Base-by-base conservation (phyloP, 2,113 vertebrate genomes). In the Chamaetylas fuelleborni region DNA sequence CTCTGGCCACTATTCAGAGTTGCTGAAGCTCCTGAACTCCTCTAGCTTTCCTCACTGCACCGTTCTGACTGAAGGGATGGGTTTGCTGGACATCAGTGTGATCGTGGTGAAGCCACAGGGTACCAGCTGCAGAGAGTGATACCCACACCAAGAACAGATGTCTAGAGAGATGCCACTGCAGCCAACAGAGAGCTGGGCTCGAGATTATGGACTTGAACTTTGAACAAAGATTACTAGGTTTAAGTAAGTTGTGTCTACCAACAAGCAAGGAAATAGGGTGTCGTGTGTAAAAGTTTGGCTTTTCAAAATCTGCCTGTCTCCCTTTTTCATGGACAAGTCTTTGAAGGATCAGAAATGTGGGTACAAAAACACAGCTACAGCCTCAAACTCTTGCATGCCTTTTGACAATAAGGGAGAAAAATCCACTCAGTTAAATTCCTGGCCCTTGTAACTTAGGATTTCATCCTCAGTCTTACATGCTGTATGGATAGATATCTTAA, bases 31-130 rank as follows among this genome's bases (percentile, higher is more conserved):
- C 50, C 25, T 58, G 58, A 33, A 12, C 38, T 13, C 15, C 9
- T 11, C 17, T 38, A 42, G 17, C 31, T 16, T 33, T 67, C 8
- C 26, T 25, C 3, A 12, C 11, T 19, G 43, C 3, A 2, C 2
- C 6, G 19, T 22, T 40, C 83, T n/a, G 48, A 22, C 14, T 4
- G 5, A 14, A 2, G 4, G 43, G 54, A 45, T 0, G 4, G 29
- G 14, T n/a, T 23, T 57, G 62, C 12, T 51, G 29, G 74, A 14
- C 5, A 10, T 5, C 50, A 12, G 9, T 1, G 12, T 4, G 24
- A 38, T 33, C 0, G 0, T 5, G 28, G 24, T 8, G 40, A 58
- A 56, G 24, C 29, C 34, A 19, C 6, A 5, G 2, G 2, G 16
- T 17, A 14, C 7, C 22, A 43, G 36, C 45, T 29, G 45, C 19